Conservation (phyloP, 2,888 invertebrate species). For the Cephus runcator region DNA sequence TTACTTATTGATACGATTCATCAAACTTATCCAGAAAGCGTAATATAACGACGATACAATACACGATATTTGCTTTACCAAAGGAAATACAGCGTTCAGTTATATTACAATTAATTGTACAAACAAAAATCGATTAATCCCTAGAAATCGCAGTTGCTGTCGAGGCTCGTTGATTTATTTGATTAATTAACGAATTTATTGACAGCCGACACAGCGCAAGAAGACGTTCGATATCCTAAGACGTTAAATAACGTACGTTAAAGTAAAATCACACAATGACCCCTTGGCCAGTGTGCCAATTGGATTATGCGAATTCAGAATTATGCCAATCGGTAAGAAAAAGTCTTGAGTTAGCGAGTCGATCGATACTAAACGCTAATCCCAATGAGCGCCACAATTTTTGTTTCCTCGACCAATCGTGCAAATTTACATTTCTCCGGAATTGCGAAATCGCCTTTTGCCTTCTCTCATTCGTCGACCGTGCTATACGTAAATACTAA, state of each 20-base stretch:
- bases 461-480: background rate
- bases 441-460: background rate
- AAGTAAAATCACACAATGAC: background rate
- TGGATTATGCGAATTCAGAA: background rate
- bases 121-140: conserved; percentile 3
- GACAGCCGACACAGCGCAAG: background rate
- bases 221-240: background rate
- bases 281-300: background rate
- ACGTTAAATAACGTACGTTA: background rate
- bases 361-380: background rate
- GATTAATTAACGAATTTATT: background rate
- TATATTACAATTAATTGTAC: background rate
- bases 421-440: background rate
- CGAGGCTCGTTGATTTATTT: background rate
- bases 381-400: background rate
- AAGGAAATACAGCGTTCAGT: background rate
- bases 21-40: conserved; percentile 33
- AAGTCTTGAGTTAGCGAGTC: background rate
- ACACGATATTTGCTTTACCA: background rate
- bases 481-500: background rate
- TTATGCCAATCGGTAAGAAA: background rate
- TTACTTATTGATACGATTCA: conserved; percentile 21
- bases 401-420: background rate
- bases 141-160: conserved; percentile 2
- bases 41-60: background rate